phyloP scores from a whole-genome alignment of 1,140 invertebrate genomes.

The Heliconius himera region DNA sequence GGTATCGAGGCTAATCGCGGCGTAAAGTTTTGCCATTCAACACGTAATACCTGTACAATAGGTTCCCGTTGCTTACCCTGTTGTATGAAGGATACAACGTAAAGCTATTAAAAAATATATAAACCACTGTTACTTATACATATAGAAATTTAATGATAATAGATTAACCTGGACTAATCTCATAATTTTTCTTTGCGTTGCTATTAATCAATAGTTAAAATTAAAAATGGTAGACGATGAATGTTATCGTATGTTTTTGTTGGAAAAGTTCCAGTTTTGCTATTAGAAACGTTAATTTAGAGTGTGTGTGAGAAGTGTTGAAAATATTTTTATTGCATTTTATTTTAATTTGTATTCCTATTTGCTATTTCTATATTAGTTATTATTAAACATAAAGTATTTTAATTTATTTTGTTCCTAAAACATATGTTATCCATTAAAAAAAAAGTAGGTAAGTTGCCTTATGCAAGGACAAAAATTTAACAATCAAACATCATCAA shows the following conservation, averaged over 20 bases:
- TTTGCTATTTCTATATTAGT: neutral
- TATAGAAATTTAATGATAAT: no score
- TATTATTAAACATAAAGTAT: neutral
- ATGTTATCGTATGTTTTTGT: neutral
- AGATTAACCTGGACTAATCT: neutral
- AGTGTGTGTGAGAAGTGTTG: neutral
- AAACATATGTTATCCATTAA: no score
- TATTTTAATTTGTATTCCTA: neutral
- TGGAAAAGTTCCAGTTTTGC: slow-evolving; percentile 17
- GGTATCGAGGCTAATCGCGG: no score
- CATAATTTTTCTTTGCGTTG: slow-evolving; percentile 4
- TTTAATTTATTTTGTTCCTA: no score
- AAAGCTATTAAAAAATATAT: neutral
- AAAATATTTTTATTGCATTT: neutral
- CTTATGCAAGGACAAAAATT: no score
- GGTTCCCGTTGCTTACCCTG: neutral
- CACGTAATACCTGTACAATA: neutral
- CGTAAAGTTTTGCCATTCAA: no score
- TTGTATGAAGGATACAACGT: neutral
- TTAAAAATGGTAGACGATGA: neutral
- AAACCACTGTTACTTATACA: neutral
- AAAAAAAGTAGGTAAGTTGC: no score
- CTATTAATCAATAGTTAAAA: slow-evolving; percentile 17
- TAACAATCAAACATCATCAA: no score
- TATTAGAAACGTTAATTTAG: neutral